Evolutionary conservation across 1,140 invertebrate genomes (phyloP).

Genomic region (Drosophila orena): DNA sequence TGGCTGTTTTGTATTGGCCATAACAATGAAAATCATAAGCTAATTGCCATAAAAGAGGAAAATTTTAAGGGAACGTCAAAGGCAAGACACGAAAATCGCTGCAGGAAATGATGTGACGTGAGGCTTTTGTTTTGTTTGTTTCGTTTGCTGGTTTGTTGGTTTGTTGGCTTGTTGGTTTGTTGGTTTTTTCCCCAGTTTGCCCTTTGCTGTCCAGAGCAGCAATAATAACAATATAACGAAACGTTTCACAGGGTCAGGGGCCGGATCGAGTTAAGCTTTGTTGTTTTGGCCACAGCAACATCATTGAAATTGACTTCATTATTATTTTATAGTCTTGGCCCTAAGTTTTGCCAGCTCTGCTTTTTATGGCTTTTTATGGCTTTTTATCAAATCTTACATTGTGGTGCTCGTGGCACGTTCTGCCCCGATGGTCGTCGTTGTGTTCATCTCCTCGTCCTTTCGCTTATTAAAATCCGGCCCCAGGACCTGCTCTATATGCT

Average conservation of each 20-base stretch:
- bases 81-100: constrained; percentile 69
- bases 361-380: constrained; percentile 60
- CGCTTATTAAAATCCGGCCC: constrained; percentile 71
- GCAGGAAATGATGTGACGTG: constrained; percentile 76
- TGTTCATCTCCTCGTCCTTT: constrained; percentile 7
- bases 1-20: constrained; percentile 30
- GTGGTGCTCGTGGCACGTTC: constrained; percentile 73
- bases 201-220: constrained; percentile 58
- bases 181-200: constrained; percentile 21
- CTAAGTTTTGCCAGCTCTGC: constrained; percentile 41
- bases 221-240: constrained; percentile 46
- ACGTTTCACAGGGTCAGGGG: constrained; percentile 16
- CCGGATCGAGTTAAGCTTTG: constrained; percentile 42
- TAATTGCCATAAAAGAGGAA: constrained; percentile 63
- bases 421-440: constrained; percentile 40
- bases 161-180: constrained; percentile 12
- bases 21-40: constrained; percentile 47
- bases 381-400: constrained; percentile 76
- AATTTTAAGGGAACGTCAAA: constrained; percentile 63
- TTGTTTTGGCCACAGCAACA: constrained; percentile 43
- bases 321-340: constrained; percentile 71
- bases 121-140: constrained; percentile 55
- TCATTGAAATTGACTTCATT: constrained; percentile 82
- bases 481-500: constrained; percentile 29
- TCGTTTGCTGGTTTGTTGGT: not conserved